A percentile compares a stretch with the other conserved stretches of the same genome.
Evolutionary conservation across 2,113 vertebrate genomes (phyloP).

Genomic region (zebrafish (Danio rerio)): GRCz12tu NC_133181.1:32250501-32251000

Average conservation of each 20-base stretch:
- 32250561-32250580: neutral
- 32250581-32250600: neutral
- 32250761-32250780: constrained; percentile 27
- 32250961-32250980: neutral
- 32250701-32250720: neutral
- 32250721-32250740: neutral
- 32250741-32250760: neutral
- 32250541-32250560: neutral
- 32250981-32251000: neutral
- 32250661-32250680: too few species aligned
- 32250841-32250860: constrained; percentile 44
- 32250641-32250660: neutral
- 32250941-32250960: neutral
- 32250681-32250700: too few species aligned
- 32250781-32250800: neutral
- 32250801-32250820: neutral
- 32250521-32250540: neutral
- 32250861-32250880: constrained; percentile 3
- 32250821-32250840: constrained; percentile 35
- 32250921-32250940: constrained; percentile 4
- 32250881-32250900: constrained; percentile 21
- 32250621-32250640: neutral
- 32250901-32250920: neutral
- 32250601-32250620: neutral
- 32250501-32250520: neutral